Conservation (phyloP, 1,140 invertebrate genomes). For the Macrotrachela quadricornifera region DNA sequence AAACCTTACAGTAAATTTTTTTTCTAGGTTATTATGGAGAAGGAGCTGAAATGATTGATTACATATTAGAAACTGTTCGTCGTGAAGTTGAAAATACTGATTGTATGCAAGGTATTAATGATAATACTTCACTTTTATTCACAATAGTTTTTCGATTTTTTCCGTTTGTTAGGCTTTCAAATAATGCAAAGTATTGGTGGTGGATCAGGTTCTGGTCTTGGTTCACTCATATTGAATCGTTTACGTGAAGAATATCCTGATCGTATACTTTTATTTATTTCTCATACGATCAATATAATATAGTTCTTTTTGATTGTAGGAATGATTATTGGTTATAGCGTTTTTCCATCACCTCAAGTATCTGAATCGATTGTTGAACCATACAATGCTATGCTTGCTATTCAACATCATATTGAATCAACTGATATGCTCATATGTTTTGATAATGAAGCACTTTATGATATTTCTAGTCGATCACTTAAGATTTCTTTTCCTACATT, state of each 20-base stretch:
- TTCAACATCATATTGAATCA: neutral
- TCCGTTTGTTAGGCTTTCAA: too few species aligned
- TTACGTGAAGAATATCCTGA: slow-evolving; percentile 31
- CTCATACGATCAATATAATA: too few species aligned
- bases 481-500: neutral
- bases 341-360: slow-evolving; percentile 50
- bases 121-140: too few species aligned
- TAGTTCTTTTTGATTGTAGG: too few species aligned
- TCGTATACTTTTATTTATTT: slow-evolving; percentile 48
- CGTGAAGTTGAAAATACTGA: too few species aligned
- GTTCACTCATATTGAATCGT: slow-evolving; percentile 38
- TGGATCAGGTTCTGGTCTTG: slow-evolving; percentile 3
- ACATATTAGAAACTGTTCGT: too few species aligned
- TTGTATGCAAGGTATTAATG: too few species aligned
- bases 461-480: neutral
- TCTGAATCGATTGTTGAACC: neutral
- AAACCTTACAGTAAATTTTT: too few species aligned
- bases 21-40: too few species aligned
- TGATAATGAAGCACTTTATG: neutral
- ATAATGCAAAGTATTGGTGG: too few species aligned
- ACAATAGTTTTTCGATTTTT: too few species aligned
- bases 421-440: neutral
- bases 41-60: too few species aligned
- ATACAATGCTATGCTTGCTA: neutral
- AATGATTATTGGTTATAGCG: slow-evolving; percentile 43